phyloP scores from a whole-genome alignment of 1,140 invertebrate genomes.

The Zaprionus nigranus region DNA sequence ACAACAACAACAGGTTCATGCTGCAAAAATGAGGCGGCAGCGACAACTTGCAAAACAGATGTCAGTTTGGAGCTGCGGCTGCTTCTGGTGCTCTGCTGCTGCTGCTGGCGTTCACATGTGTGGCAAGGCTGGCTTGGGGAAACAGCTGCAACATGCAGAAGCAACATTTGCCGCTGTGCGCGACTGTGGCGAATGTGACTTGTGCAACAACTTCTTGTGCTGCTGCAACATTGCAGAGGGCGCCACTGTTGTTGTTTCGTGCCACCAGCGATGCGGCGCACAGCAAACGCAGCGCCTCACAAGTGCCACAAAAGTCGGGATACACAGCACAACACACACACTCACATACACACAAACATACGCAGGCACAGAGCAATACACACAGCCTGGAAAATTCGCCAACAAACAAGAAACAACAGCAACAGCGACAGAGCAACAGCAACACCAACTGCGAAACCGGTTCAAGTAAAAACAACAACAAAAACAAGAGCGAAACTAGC shows the following conservation, averaged over 20 bases:
- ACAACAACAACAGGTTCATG: conserved; percentile 55
- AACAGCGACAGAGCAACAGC: conserved; percentile 29
- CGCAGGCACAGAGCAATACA: conserved; percentile 17
- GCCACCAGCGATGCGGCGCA: conserved; percentile 80
- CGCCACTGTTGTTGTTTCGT: conserved; percentile 84
- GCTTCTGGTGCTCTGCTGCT: neutral
- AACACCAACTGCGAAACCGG: conserved; percentile 15
- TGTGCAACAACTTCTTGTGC: conserved; percentile 65
- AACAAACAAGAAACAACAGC: conserved; percentile 50
- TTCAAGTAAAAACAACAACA: conserved; percentile 27
- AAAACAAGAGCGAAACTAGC: conserved; percentile 65
- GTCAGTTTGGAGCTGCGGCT: conserved; percentile 47
- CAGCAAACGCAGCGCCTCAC: conserved; percentile 59
- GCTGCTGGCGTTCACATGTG: conserved; percentile 50
- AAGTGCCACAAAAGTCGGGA: conserved; percentile 68
- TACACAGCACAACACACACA: conserved; percentile 34
- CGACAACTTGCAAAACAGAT: conserved; percentile 64
- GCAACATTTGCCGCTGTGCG: conserved; percentile 55
- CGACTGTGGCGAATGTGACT: conserved; percentile 6
- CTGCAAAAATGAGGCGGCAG: conserved; percentile 41
- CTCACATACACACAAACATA: conserved; percentile 16
- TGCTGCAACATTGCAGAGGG: conserved; percentile 83
- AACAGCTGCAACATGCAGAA: conserved; percentile 77
- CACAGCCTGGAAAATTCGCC: conserved; percentile 71
- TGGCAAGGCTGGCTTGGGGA: conserved; percentile 28